Percentiles rank a stretch among this genome's conserved stretches.
phyloP scores from a whole-genome alignment of 2,113 vertebrate species.

The Lampris megalopsis region DNA sequence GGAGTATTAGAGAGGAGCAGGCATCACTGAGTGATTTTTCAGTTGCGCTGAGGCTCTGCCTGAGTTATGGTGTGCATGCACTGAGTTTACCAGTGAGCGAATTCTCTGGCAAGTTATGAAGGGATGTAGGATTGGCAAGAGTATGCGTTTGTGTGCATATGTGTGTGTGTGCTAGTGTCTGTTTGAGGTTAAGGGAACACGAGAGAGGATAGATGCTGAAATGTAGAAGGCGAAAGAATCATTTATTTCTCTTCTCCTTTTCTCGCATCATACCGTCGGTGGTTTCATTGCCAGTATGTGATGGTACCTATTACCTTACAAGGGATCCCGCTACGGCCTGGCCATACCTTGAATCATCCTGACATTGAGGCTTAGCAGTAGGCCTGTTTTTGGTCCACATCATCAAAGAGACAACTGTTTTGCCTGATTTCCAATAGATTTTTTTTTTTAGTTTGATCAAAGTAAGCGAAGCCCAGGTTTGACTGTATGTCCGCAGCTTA shows the following conservation, averaged over 20 bases:
- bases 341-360: neutral
- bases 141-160: neutral
- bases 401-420: neutral
- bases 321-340: neutral
- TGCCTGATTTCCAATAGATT: slow-evolving; percentile 11
- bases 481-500: neutral
- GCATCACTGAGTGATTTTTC: neutral
- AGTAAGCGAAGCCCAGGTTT: neutral
- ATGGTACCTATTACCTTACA: neutral
- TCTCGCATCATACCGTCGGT: neutral
- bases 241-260: too few species aligned
- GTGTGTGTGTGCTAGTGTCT: neutral
- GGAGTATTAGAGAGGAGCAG: neutral
- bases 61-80: neutral
- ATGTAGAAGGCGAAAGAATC: neutral
- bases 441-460: neutral
- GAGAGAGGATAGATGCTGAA: neutral
- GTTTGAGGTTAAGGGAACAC: neutral
- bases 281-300: neutral
- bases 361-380: slow-evolving; percentile 8
- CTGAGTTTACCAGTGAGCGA: neutral
- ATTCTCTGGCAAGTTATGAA: neutral
- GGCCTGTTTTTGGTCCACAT: neutral
- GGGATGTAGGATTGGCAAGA: neutral
- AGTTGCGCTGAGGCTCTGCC: neutral